A percentile compares a stretch with the other conserved stretches of the same genome.
Evolutionary conservation across 2,888 invertebrate genomes (phyloP).

Genomic region (Heteropelma amictum): DNA sequence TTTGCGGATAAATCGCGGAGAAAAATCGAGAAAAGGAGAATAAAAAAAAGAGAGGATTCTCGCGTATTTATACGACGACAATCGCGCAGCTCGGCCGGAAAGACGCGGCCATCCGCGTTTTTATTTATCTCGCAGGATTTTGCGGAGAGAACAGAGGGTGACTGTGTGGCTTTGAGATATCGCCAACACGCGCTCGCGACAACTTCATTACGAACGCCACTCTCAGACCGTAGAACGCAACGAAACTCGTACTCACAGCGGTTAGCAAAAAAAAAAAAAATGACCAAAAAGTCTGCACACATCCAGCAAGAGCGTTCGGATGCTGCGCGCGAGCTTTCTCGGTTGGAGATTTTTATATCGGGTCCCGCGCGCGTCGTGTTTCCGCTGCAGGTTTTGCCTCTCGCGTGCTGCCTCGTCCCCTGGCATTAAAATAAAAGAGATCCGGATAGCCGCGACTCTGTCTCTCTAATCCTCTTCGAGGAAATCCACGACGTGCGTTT

Average conservation of each 20-base stretch:
- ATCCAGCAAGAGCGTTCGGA: slow-evolving; percentile 9
- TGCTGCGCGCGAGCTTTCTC: slow-evolving; percentile 4
- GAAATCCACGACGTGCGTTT: slow-evolving; percentile 53
- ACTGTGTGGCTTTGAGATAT: slow-evolving; percentile 63
- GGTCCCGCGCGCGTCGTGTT: background rate
- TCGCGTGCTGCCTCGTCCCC: slow-evolving; percentile 22
- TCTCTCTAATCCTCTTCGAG: slow-evolving; percentile 61
- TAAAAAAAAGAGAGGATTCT: too few relatives aligned
- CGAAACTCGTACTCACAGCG: slow-evolving; percentile 2
- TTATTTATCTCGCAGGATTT: slow-evolving; percentile 46
- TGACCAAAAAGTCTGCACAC: background rate
- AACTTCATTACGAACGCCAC: slow-evolving; percentile 65
- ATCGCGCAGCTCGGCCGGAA: too few relatives aligned
- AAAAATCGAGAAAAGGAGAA: too few relatives aligned
- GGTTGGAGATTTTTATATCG: slow-evolving; percentile 44
- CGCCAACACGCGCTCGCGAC: slow-evolving; percentile 66
- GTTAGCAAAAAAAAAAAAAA: background rate
- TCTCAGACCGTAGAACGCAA: slow-evolving; percentile 11
- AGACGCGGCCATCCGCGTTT: background rate
- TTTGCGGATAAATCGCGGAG: too few relatives aligned
- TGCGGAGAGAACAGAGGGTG: slow-evolving; percentile 58
- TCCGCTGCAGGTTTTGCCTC: slow-evolving; percentile 29
- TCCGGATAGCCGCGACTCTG: slow-evolving; percentile 38
- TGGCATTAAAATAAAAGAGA: slow-evolving; percentile 62
- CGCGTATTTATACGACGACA: too few relatives aligned